Percentiles rank a stretch among this genome's conserved stretches.
phyloP scores from a whole-genome alignment of 2,113 vertebrate species.

The Archocentrus centrarchus region DNA sequence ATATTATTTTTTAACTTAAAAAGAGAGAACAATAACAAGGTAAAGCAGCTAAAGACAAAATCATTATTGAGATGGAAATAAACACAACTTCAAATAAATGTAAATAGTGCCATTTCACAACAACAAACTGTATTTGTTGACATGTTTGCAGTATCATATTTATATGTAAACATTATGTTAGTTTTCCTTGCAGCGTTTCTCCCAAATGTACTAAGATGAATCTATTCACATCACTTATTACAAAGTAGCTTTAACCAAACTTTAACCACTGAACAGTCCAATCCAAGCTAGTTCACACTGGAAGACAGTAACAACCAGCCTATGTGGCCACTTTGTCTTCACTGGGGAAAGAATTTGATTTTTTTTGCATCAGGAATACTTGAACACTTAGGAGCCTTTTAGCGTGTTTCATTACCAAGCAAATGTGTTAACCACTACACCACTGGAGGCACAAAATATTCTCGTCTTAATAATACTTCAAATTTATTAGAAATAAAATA shows the following conservation, averaged over 20 bases:
- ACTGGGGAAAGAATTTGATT: not conserved
- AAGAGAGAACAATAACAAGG: too few relatives aligned
- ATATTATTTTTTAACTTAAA: too few relatives aligned
- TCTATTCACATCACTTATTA: not conserved
- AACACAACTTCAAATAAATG: too few relatives aligned
- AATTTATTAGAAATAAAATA: not conserved
- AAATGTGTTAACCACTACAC: not conserved
- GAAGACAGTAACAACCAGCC: not conserved
- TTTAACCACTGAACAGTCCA: not conserved
- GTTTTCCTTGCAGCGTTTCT: not conserved
- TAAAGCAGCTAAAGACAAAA: too few relatives aligned
- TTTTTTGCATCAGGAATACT: accelerated
- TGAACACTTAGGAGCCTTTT: too few relatives aligned
- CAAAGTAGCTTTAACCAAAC: not conserved
- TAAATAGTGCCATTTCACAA: too few relatives aligned
- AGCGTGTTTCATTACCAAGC: too few relatives aligned
- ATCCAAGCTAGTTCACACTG: not conserved
- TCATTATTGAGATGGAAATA: too few relatives aligned
- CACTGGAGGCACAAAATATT: not conserved
- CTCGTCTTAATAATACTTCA: not conserved
- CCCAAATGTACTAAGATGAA: not conserved
- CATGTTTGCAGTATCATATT: too few relatives aligned
- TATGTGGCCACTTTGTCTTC: not conserved
- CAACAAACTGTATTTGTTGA: too few relatives aligned
- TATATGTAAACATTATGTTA: too few relatives aligned